Evolutionary conservation across 2,113 vertebrate species (phyloP).

Genomic region (Lucifuga dentata): DNA sequence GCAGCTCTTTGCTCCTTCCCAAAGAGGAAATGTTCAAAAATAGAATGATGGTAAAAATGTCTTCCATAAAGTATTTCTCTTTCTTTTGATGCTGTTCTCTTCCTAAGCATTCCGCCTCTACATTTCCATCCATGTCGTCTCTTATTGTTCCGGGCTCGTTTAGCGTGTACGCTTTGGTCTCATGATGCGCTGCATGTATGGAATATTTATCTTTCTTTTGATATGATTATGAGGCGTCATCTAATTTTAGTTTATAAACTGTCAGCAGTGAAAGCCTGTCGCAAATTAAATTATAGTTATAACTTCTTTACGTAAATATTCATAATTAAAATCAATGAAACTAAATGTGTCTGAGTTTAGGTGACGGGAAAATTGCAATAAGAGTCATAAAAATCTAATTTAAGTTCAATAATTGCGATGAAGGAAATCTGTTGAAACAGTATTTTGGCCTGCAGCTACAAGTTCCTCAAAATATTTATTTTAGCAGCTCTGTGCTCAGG

Average conservation of each 20-base stretch:
- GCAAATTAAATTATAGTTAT: conserved; percentile 6
- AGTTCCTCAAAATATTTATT: background rate
- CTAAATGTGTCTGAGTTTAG: background rate
- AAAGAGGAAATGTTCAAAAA: no score
- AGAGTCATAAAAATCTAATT: background rate
- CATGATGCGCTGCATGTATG: background rate
- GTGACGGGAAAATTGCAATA: background rate
- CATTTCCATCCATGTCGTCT: background rate
- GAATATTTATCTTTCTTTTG: conserved; percentile 3
- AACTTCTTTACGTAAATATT: conserved; percentile 4
- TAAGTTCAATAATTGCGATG: background rate
- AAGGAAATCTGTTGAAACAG: background rate
- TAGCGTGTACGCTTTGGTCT: background rate
- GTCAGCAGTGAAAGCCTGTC: no score
- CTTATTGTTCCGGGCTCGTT: background rate
- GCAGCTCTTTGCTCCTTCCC: no score
- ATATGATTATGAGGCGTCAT: background rate
- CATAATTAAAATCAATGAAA: background rate
- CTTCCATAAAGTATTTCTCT: no score
- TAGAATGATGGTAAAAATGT: no score
- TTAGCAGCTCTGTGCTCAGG: background rate
- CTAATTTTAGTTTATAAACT: conserved; percentile 1
- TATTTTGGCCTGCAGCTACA: background rate
- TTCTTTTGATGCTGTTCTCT: background rate
- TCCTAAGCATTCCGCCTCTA: background rate